Conservation (phyloP, 2,113 vertebrate species). For the Mellivora capensis region DNA sequence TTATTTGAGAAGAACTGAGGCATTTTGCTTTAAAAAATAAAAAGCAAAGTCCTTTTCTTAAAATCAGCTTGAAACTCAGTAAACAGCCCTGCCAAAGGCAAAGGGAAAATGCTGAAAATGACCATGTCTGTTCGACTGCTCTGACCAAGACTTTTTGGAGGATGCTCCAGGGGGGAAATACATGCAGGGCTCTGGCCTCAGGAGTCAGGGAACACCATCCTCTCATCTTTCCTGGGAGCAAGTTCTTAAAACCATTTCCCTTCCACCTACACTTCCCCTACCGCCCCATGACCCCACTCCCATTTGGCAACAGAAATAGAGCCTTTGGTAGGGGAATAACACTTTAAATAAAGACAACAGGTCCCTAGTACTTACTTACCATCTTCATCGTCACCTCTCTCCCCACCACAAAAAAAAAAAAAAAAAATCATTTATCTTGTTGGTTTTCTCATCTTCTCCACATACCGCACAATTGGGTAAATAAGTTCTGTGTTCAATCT, state of each 20-base stretch:
- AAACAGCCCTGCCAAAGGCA: background rate
- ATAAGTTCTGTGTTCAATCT: constrained; percentile 57
- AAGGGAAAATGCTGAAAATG: background rate
- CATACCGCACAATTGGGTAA: background rate
- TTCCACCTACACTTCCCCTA: background rate
- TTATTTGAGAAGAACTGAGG: background rate
- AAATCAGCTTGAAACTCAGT: background rate
- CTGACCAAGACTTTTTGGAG: background rate
- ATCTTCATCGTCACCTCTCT: background rate
- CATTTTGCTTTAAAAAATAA: background rate
- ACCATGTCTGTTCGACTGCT: background rate
- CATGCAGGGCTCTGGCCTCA: rapidly evolving
- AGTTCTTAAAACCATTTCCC: background rate
- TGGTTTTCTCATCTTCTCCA: constrained; percentile 31
- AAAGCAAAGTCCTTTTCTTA: background rate
- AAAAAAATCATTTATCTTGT: constrained; percentile 15
- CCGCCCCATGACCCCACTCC: background rate
- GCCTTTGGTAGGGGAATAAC: background rate
- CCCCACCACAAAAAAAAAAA: background rate
- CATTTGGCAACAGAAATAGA: background rate
- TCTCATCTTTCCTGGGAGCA: background rate
- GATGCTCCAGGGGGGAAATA: rapidly evolving
- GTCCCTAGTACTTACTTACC: background rate
- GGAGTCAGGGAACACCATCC: background rate
- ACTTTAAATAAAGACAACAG: constrained; percentile 12